Percentiles rank a stretch among this genome's conserved stretches.
Conservation (phyloP, 2,113 vertebrate genomes). For the Eublepharis macularius region DNA sequence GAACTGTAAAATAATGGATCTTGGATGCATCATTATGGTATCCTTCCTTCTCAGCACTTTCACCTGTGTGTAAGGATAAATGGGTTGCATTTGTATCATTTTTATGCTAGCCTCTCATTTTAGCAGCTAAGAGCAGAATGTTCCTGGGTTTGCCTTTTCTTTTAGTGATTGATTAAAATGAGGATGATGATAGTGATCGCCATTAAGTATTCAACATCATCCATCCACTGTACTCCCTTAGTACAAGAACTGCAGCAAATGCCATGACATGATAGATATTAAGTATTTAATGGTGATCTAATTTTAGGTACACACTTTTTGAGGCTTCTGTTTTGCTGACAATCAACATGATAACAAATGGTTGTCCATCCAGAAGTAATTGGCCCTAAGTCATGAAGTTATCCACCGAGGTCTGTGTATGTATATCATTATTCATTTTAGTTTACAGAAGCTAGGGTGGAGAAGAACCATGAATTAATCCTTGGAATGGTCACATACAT, state of each 20-base stretch:
- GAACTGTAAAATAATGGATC: background rate
- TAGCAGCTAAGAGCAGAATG: background rate
- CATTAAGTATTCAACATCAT: slow-evolving; percentile 16
- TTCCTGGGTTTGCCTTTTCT: background rate
- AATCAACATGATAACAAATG: background rate
- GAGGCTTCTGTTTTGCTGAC: background rate
- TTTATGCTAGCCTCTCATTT: background rate
- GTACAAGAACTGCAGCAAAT: background rate
- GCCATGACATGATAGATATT: background rate
- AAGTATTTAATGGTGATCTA: background rate
- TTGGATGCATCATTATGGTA: background rate
- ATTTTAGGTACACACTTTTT: background rate
- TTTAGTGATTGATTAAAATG: background rate
- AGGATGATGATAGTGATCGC: background rate
- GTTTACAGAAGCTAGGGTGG: background rate
- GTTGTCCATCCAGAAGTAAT: background rate
- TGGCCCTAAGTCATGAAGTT: background rate
- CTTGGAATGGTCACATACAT: background rate
- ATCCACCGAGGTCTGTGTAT: background rate
- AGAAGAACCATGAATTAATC: background rate
- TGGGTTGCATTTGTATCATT: background rate
- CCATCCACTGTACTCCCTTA: background rate
- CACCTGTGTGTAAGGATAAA: background rate
- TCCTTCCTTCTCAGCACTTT: background rate
- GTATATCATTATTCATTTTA: background rate